Evolutionary conservation across 2,888 invertebrate genomes (phyloP).

Genomic region (Agrotis ipsilon): DNA sequence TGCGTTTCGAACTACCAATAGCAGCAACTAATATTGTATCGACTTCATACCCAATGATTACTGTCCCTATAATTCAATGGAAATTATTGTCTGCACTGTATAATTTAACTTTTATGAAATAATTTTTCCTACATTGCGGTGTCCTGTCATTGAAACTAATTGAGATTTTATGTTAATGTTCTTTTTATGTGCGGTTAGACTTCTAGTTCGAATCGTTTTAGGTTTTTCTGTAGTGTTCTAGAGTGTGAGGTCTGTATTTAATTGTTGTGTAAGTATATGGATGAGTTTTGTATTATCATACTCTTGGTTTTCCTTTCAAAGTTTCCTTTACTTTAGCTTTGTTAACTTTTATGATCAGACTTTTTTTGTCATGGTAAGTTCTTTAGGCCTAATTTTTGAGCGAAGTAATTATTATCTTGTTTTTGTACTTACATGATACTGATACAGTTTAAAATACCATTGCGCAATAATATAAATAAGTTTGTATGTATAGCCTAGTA

Average conservation of each 20-base stretch:
- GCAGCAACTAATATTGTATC: conserved; percentile 41
- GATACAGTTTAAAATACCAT: too few species aligned
- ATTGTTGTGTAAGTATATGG: not conserved
- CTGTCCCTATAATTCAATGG: conserved; percentile 53
- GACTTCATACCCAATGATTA: conserved; percentile 61
- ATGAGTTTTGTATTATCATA: not conserved
- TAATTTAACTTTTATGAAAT: conserved; percentile 64
- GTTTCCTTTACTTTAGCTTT: not conserved
- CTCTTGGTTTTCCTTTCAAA: not conserved
- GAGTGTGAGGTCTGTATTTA: conserved; percentile 10
- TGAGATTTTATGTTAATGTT: conserved; percentile 60
- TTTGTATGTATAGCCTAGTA: too few species aligned
- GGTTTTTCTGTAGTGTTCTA: conserved; percentile 18
- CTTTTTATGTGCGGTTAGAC: conserved; percentile 31
- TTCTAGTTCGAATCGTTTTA: conserved; percentile 28
- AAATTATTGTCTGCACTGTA: conserved; percentile 55
- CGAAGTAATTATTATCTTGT: too few species aligned
- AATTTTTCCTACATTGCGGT: conserved; percentile 42
- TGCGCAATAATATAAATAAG: too few species aligned
- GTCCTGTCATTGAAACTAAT: conserved; percentile 63
- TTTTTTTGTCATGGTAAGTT: not conserved
- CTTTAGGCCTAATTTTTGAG: too few species aligned
- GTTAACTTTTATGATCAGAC: not conserved
- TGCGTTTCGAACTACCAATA: conserved; percentile 40
- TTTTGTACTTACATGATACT: too few species aligned